Evolutionary conservation across 35 echinoderm and acorn worm genomes (phyloP), one percentile per base, ranked within the genome.

Genomic region (Eucidaris tribuloides): DNA sequence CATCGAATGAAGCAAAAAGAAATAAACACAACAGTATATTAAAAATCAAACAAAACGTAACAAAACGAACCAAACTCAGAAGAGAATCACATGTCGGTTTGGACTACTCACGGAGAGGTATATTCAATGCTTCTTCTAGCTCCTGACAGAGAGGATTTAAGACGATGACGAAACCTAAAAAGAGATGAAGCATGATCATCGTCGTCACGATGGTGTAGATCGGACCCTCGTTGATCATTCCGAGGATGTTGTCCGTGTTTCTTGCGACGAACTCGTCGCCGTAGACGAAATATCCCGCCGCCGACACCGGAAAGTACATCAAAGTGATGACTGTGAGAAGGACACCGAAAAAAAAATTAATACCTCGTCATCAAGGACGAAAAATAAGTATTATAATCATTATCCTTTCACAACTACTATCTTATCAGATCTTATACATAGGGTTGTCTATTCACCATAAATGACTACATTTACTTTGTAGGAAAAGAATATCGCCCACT

Each of bases 111-210:
- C 85, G 46, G 1, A 88, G 39, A 24, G 85, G 85, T 18, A 88
- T 88, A 30, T 71, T 65, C 24, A 97, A 30, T 3, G 68, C 17
- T 64, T 97, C 89, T 54, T 97, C 94, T 3, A 97, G 7, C 39
- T 97, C 84, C 45, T 97, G 94, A 64, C 94, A 92, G 23, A 97
- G 70, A 20, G 94, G 94, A 79, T 97, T 97, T 46, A 97, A 88
- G 74, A 92, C 94, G 77, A 97, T 97, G 52, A 97, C 72, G 49
- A 92, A 91, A 2, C 94, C 94, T 66, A 91, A 58, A 2, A 81
- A 39, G 20, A 97, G 76, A 78, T 97, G 94, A 13, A 88, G 31
- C 0, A 85, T 91, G 27, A 97, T 92, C 60, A 97, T 74, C 13
- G 76, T 46, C 1, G 65, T 87, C 6, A 90, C 89, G 34, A 61